Evolutionary conservation across 2,888 invertebrate species (phyloP), one percentile per base, ranked within the genome.

Genomic region (Pollenia amentaria): DNA sequence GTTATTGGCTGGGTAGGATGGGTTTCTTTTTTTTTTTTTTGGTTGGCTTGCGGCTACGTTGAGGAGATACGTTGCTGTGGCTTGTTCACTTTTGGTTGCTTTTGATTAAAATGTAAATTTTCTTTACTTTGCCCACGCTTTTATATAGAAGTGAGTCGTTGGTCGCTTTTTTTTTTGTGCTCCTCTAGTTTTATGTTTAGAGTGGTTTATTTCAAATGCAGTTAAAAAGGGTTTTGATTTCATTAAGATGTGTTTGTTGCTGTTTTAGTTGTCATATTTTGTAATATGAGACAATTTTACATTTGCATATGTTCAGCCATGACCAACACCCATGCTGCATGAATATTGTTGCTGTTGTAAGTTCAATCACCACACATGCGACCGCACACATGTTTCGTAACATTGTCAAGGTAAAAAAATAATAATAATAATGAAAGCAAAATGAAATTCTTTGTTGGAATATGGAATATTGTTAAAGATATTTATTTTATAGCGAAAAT

Each of bases 61-160:
- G 21, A 51, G 51, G 21, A 51, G 51, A 57, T 78, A 60, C 57
- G 67, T 53, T 51, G 29, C 29, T 6, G 57, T 72, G 75, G 11
- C 44, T 76, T 85, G 80, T 70, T 80, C 65, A 21, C 84, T 62
- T 84, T 83, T 21, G 57, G 57, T 82, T 69, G 69, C 60, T 78
- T 86, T 84, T 84, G 76, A 87, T 87, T 84, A 87, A 84, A 87
- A 87, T 87, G 87, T 77, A 84, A 87, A 87, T 87, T 86, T 87
- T 84, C 87, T 80, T 84, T 48, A 53, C 44, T 72, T 64, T 40
- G n/a, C 21, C 21, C 11, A 44, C 55, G 87, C 84, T 80, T 84
- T 80, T 80, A 84, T 87, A 84, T 78, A 82, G 67, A 29, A 67
- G 29, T n/a, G 65, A 40, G n/a, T 42, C 0, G 46, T n/a, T 11